Conservation (phyloP, 2,113 vertebrate species). For the pig (Sus scrofa) region DNA sequence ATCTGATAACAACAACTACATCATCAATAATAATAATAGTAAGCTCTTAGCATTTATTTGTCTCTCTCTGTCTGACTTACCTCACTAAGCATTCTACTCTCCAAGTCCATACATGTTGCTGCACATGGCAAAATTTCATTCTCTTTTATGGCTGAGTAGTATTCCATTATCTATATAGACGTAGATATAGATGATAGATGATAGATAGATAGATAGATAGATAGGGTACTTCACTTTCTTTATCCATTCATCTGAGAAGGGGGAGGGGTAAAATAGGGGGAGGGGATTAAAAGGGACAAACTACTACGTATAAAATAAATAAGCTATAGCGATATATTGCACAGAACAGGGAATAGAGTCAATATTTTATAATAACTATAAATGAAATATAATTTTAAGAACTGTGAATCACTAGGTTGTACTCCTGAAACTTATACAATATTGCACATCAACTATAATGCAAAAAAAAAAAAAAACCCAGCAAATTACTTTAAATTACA, state of each 20-base stretch:
- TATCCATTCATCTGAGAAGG: neutral
- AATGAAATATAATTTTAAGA: neutral
- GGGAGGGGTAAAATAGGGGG: neutral
- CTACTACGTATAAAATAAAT: neutral
- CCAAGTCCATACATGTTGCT: neutral
- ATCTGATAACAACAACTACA: too few species aligned
- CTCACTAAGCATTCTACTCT: neutral
- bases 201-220: too few species aligned
- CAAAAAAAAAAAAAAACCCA: neutral
- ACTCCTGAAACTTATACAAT: neutral
- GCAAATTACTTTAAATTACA: neutral
- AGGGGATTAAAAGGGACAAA: neutral
- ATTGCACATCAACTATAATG: neutral
- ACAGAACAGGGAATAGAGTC: neutral
- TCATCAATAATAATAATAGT: neutral
- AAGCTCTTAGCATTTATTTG: neutral
- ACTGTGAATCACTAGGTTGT: neutral
- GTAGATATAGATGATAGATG: too few species aligned
- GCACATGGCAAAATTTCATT: neutral
- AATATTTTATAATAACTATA: neutral
- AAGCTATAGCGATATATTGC: neutral
- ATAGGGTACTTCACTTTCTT: neutral
- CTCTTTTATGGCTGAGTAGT: neutral
- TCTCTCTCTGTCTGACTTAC: neutral
- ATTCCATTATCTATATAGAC: neutral